These are phyloP conservation scores for Siphlonurus alternatus DNA, from an alignment of 2,888 invertebrate species.

Conservation along the genomic window DNA sequence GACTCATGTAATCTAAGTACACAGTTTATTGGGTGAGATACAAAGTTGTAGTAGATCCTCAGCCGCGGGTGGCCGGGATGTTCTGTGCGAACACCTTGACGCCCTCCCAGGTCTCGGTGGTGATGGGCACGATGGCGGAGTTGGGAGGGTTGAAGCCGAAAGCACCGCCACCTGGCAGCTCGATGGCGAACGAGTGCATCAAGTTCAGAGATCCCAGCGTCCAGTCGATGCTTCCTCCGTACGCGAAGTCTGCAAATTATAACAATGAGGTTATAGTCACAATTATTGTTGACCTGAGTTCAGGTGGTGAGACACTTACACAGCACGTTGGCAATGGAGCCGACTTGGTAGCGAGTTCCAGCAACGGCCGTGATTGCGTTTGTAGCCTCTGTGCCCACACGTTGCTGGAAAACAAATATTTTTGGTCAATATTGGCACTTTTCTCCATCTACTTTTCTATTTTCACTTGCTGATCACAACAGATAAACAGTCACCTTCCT, in stretches of 20 bases:
- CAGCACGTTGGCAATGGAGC: neutral
- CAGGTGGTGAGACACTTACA: neutral
- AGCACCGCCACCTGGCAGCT: neutral
- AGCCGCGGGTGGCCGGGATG: neutral
- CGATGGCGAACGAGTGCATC: neutral
- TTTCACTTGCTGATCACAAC: too few species aligned
- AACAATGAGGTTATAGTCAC: too few species aligned
- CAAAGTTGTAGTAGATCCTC: too few species aligned
- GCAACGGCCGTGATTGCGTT: neutral
- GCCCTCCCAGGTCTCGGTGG: neutral
- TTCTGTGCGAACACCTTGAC: neutral
- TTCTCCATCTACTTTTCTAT: too few species aligned
- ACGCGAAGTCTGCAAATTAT: neutral
- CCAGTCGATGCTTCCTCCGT: neutral
- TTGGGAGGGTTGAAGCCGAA: neutral
- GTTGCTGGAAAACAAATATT: neutral
- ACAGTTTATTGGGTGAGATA: too few species aligned
- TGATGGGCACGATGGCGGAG: neutral
- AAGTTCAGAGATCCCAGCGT: neutral
- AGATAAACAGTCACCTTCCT: too few species aligned
- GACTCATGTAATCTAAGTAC: too few species aligned
- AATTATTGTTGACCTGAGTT: too few species aligned
- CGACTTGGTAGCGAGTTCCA: neutral
- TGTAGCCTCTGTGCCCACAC: neutral
- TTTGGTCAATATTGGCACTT: too few species aligned